Evolutionary conservation across 2,888 invertebrate genomes (phyloP), one percentile per base, ranked within the genome.

Genomic region (Euproctis similis): DNA sequence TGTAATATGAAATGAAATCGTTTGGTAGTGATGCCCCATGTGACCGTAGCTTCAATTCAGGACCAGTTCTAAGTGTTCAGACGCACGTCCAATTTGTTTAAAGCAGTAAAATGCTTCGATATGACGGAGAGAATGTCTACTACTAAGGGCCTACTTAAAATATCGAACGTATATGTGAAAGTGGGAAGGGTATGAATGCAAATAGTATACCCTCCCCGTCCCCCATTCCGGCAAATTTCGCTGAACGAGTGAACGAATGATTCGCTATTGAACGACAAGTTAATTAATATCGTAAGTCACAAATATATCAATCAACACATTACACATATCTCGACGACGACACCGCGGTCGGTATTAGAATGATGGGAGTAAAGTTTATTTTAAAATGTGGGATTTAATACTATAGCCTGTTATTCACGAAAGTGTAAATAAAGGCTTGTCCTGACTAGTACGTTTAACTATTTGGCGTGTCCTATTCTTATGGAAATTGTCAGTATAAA

Each of bases 81-180:
- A 70, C 64, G 70, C 72, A 72, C 81, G 81, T 81, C 82, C 81
- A 82, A n/a, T n/a, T n/a, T n/a, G n/a, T n/a, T n/a, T n/a, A n/a
- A n/a, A n/a, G n/a, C n/a, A n/a, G n/a, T n/a, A n/a, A n/a, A n/a
- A n/a, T n/a, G n/a, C n/a, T n/a, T n/a, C n/a, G n/a, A n/a, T n/a
- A n/a, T n/a, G n/a, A n/a, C n/a, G n/a, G n/a, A n/a, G n/a, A n/a
- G n/a, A n/a, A n/a, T n/a, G n/a, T n/a, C n/a, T 31, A 34, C 40
- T 39, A 39, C 40, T 32, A 34, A 29, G 33, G 40, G 45, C 40
- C 28, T 39, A 37, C 42, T 42, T 4, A 4, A 19, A 19, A 8
- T 19, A 19, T 19, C 19, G 19, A 19, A 19, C n/a, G n/a, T n/a
- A n/a, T n/a, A n/a, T n/a, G n/a, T n/a, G n/a, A n/a, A n/a, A n/a